phyloP scores from a whole-genome alignment of 2,113 vertebrate genomes.

The Rhabdornis inornatus region DNA sequence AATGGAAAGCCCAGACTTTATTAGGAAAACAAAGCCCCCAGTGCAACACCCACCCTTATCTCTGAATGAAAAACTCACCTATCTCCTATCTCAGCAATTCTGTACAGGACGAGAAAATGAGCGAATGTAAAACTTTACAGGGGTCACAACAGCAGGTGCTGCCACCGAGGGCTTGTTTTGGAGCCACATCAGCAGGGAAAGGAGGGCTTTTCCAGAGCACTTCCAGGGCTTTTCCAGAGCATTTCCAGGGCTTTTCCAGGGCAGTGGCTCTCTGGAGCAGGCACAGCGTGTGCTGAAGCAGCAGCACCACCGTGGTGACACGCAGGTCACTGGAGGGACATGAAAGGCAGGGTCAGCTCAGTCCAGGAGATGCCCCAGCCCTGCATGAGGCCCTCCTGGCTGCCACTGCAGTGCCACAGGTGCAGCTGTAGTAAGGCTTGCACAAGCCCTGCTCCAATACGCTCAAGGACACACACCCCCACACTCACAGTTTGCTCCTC shows the following conservation, averaged over 20 bases:
- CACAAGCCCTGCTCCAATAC: neutral
- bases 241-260: neutral
- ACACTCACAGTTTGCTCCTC: neutral
- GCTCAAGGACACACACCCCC: accelerated
- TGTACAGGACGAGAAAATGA: neutral
- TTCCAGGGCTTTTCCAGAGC: neutral
- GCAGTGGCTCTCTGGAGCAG: neutral
- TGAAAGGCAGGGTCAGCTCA: neutral
- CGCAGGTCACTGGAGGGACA: neutral
- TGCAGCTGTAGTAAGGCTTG: neutral
- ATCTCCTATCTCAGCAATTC: neutral
- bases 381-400: neutral
- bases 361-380: neutral
- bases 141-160: neutral
- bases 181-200: neutral
- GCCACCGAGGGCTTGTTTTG: neutral
- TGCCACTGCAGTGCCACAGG: neutral
- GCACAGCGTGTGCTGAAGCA: accelerated
- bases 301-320: neutral
- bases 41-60: neutral
- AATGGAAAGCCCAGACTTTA: neutral
- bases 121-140: neutral
- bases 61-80: accelerated
- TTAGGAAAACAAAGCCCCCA: neutral
- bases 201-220: neutral